Evolutionary conservation across 2,113 vertebrate species (phyloP).

Genomic region (Calidris pygmaea): DNA sequence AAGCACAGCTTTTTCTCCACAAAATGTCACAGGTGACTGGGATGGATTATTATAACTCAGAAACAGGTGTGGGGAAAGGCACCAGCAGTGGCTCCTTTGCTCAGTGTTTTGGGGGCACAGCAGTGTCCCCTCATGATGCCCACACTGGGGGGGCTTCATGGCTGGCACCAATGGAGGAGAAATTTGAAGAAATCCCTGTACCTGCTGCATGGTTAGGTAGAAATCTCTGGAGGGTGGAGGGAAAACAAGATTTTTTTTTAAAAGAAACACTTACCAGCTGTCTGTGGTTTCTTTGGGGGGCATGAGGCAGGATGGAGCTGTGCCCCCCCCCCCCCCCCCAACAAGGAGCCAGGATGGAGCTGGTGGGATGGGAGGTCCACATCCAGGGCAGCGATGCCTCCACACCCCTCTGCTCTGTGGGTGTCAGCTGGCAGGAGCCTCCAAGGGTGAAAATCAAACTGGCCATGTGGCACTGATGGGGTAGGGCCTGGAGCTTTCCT

Average conservation of each 20-base stretch:
- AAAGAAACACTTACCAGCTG: neutral
- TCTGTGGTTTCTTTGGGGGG: neutral
- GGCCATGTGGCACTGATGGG: neutral
- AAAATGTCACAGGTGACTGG: neutral
- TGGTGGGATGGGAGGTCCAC: neutral
- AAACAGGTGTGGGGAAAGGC: neutral
- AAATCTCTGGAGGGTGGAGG: neutral
- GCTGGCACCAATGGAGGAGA: neutral
- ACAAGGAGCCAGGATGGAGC: rapidly evolving
- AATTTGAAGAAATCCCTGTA: neutral
- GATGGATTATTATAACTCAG: neutral
- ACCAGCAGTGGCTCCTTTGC: neutral
- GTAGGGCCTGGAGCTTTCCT: neutral
- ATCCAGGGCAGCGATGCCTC: rapidly evolving
- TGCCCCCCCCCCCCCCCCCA: rapidly evolving
- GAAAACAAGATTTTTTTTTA: neutral
- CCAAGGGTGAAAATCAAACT: neutral
- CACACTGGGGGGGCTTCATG: rapidly evolving
- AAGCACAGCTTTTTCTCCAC: neutral
- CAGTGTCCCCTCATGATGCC: rapidly evolving
- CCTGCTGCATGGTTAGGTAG: neutral
- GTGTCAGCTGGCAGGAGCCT: neutral
- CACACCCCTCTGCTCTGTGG: rapidly evolving
- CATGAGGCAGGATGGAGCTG: rapidly evolving
- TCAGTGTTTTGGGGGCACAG: neutral